Conservation (phyloP, 2,113 vertebrate genomes). For the Erythrocebus patas region DNA sequence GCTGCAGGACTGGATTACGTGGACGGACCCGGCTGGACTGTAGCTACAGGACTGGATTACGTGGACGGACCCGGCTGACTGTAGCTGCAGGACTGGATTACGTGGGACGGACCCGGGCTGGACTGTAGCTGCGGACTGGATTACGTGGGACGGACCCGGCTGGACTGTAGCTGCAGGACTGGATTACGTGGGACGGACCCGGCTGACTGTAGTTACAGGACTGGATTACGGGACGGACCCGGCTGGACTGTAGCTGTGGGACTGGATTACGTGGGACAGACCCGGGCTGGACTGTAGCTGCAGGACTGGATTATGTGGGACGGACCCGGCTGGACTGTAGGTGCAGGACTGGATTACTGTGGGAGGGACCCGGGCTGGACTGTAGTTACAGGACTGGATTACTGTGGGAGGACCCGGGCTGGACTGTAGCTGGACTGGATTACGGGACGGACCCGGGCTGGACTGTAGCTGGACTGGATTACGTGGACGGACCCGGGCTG, state of each 20-base stretch:
- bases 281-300: not conserved
- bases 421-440: not conserved
- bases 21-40: too few species aligned
- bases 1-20: too few species aligned
- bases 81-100: fast-evolving
- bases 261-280: fast-evolving
- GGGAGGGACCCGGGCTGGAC: not conserved
- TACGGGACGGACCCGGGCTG: fast-evolving
- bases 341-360: fast-evolving
- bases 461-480: not conserved
- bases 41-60: too few species aligned
- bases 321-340: not conserved
- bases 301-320: fast-evolving
- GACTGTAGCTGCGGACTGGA: not conserved
- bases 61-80: not conserved
- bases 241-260: too few species aligned
- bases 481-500: fast-evolving
- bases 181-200: fast-evolving
- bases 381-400: fast-evolving
- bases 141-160: fast-evolving
- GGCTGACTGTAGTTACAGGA: not conserved
- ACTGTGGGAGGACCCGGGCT: fast-evolving
- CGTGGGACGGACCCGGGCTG: fast-evolving
- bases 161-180: not conserved
- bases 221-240: too few species aligned